Base-by-base conservation (phyloP, 2,888 invertebrate species). In the Drosophila ezoana region DNA sequence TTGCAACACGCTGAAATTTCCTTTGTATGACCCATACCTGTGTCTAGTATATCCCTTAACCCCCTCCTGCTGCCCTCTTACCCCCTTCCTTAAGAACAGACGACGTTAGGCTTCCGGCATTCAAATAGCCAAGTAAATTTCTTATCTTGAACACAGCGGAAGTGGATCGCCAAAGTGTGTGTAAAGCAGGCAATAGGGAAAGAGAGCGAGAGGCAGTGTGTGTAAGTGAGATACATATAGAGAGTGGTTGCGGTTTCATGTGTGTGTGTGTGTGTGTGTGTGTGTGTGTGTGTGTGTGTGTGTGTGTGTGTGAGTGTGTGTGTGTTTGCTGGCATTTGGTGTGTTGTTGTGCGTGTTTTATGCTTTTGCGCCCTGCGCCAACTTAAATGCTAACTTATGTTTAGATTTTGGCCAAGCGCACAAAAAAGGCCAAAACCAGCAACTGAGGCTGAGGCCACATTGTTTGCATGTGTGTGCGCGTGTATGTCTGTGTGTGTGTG, bases 371-470 rank as follows among this genome's bases (percentile, higher is more conserved):
- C 85, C 81, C 81, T 83, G 83, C 79, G 65, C 79, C 83, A 83
- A 83, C 79, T 85, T 83, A 82, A 83, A 83, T 83, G 81, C 85
- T 85, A 83, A 83, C 83, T 82, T 83, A 83, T 85, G 83, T 82
- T 83, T 82, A 82, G 83, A 81, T 81, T 83, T 79, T 79, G 72
- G 72, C 69, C 76, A 70, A 69, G 60, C 75, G 60, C 61, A 58
- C 74, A 74, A 59, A 75, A 68, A 68, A 45, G 59, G 49, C 57
- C 57, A 72, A 32, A 49, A 64, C 57, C 63, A 75, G 61, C 77
- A 75, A 68, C 81, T 68, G 79, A 69, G 20, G 79, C 62, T 70
- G 68, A 37, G 44, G 65, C 76, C 81, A 81, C 81, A 81, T 70
- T 67, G 58, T 63, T 51, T 66, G 62, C 58, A 37, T 65, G 52